Conservation (phyloP, 2,113 vertebrate genomes). For the Cyanistes caeruleus region DNA sequence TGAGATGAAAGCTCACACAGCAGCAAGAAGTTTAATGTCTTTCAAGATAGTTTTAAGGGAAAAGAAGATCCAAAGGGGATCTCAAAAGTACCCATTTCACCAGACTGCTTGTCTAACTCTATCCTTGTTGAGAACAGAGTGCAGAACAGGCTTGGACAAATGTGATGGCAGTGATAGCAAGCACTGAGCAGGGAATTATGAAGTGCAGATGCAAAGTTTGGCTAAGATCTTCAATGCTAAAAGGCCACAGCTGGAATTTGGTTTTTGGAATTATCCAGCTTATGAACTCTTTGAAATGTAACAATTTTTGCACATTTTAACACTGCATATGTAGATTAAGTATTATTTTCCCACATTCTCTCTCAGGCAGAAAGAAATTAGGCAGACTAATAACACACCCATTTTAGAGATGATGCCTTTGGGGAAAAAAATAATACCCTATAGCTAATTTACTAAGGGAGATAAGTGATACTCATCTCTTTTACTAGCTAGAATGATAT, state of each 20-base stretch:
- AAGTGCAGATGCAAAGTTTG: background rate
- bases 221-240: background rate
- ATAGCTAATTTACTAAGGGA: background rate
- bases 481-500: background rate
- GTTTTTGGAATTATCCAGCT: background rate
- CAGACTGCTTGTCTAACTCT: background rate
- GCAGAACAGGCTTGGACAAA: background rate
- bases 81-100: background rate
- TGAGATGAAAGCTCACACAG: background rate
- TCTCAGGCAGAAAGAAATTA: slow-evolving; percentile 23
- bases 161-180: fast-evolving
- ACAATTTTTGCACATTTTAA: background rate
- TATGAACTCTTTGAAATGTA: background rate
- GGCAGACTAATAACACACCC: background rate
- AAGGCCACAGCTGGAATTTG: background rate
- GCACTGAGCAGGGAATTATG: background rate
- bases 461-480: background rate
- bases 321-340: background rate
- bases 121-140: background rate
- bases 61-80: background rate
- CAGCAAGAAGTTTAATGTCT: background rate
- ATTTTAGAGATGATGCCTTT: background rate
- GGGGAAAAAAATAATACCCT: background rate
- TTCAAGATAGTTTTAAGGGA: background rate
- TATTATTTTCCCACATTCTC: background rate